phyloP scores from a whole-genome alignment of 1,140 invertebrate genomes.

The Trichogramma pretiosum region DNA sequence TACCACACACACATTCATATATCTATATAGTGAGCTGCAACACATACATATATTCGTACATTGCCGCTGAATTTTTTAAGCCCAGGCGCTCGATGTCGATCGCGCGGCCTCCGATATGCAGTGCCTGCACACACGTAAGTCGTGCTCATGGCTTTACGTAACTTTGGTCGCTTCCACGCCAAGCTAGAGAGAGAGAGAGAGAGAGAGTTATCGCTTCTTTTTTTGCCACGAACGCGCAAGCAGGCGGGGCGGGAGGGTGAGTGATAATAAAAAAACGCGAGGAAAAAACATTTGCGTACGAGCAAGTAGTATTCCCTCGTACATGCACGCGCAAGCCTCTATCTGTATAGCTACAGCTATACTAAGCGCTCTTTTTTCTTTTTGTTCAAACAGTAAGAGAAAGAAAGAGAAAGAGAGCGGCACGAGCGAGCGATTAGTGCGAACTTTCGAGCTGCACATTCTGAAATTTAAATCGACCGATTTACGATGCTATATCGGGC shows the following conservation, averaged over 20 bases:
- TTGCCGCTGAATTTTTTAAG: slow-evolving; percentile 15
- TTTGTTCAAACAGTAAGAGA: not conserved
- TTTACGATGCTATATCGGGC: too few species aligned
- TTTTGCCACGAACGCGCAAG: too few species aligned
- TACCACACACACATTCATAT: too few species aligned
- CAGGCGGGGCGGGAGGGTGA: too few species aligned
- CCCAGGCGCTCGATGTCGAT: not conserved
- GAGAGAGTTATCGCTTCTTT: not conserved
- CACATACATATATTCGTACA: not conserved
- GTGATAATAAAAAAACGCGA: too few species aligned
- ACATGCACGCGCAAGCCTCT: too few species aligned
- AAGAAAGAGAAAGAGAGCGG: slow-evolving; percentile 1
- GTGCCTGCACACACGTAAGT: not conserved
- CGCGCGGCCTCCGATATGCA: not conserved
- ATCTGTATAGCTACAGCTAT: too few species aligned
- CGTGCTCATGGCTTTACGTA: slow-evolving; percentile 1
- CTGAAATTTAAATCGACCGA: slow-evolving; percentile 6
- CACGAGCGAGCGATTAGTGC: slow-evolving; percentile 4
- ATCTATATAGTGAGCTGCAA: too few species aligned
- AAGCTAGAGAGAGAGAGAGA: not conserved
- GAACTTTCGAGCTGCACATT: not conserved
- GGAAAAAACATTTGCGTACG: too few species aligned
- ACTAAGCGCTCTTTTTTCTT: not conserved
- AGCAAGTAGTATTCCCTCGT: too few species aligned
- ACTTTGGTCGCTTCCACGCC: not conserved